Evolutionary conservation across 2,113 vertebrate genomes (phyloP).

Genomic region (Rhea pennata): DNA sequence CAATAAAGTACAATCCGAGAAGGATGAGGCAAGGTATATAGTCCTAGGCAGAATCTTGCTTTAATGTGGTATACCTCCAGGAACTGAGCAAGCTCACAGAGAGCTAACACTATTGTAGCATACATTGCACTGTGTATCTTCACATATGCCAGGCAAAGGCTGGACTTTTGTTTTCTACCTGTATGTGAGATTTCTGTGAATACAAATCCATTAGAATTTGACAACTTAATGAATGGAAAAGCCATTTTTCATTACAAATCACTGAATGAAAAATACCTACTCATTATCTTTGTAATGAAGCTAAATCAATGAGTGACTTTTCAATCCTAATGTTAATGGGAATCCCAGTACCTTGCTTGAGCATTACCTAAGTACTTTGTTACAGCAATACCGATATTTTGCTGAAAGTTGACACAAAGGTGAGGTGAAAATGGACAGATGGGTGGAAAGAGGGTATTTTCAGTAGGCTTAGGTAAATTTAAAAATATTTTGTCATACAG

Average conservation of each 20-base stretch:
- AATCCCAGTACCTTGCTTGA: not conserved
- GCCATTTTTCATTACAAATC: conserved; percentile 4
- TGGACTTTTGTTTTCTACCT: not conserved
- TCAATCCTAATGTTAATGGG: not conserved
- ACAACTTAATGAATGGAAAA: not conserved
- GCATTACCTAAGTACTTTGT: not conserved
- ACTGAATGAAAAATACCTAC: not conserved
- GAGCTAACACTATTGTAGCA: not conserved
- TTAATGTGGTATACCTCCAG: not conserved
- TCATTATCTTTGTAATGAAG: conserved; percentile 3
- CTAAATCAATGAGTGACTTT: not conserved
- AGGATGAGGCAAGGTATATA: not conserved
- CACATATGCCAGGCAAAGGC: not conserved
- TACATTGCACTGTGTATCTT: accelerated
- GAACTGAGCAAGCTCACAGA: accelerated
- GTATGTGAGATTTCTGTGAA: not conserved
- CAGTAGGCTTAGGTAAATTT: not conserved
- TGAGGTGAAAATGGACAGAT: not conserved
- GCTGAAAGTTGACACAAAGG: not conserved
- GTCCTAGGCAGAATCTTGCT: not conserved
- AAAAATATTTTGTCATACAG: not conserved
- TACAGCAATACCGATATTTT: too few species aligned
- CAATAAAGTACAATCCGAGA: accelerated
- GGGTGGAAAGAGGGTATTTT: not conserved
- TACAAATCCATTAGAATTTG: not conserved